Evolutionary conservation across 2,888 invertebrate species (phyloP), one percentile per base, ranked within the genome.

Genomic region (Erebia aethiops): DNA sequence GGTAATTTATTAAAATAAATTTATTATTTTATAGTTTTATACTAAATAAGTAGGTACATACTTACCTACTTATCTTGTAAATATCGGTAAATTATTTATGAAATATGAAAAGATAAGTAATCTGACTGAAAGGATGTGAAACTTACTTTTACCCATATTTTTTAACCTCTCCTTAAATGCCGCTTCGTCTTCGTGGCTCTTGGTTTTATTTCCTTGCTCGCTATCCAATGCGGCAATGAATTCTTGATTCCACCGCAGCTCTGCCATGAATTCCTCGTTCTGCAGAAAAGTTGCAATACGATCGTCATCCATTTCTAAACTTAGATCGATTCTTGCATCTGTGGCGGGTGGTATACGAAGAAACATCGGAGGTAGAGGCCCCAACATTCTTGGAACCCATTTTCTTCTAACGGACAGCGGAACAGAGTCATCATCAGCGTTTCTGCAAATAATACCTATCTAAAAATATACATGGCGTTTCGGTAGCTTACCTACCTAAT

Each of bases 181-280:
- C 80, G 97, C 97, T 78, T 96, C 96, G 75, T 96, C 96, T 43
- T 94, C 94, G 66, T 94, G 94, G 41, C 88, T 83, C 77, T 92
- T 93, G 1, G 84, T 84, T 77, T 91, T 92, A 60, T 91, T 89
- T 5, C 93, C 93, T 79, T 94, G 95, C 93, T 97, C 97, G 83
- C 95, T 96, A 81, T 97, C 97, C 63, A 98, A 90, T 1, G 97
- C 96, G 35, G 95, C 96, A 94, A 98, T 96, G 82, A 98, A 98
- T 81, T 98, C 97, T 84, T 97, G 96, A 86, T 98, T 97, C 95
- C 96, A 96, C 71, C 97, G 94, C 51, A 98, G 89, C 82, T 98
- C 97, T 60, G 96, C 95, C 95, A 98, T 96, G 80, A 98, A 98
- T 87, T 98, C 98, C 83, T 97, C 97, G 82, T 98, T 98, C 86